These are phyloP conservation scores for Eulacestoma nigropectus DNA, from an alignment of 2,113 vertebrate species.

Conservation along the genomic window DNA sequence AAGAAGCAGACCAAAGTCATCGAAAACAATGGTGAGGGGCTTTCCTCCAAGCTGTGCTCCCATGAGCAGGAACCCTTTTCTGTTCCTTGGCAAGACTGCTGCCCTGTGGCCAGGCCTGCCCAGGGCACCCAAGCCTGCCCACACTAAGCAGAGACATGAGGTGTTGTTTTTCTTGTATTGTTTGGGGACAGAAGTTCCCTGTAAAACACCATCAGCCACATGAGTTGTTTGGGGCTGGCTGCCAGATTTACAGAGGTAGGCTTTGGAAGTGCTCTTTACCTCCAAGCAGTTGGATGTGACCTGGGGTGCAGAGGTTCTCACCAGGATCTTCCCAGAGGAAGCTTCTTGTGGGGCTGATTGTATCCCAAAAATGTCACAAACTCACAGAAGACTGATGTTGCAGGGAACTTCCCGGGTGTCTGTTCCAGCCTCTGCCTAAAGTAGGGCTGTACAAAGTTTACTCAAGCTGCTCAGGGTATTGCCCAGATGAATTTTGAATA, in stretches of 20 bases:
- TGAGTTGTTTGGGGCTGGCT: neutral
- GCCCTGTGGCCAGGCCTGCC: neutral
- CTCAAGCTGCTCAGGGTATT: neutral
- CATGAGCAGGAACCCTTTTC: neutral
- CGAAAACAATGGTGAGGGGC: conserved; percentile 82
- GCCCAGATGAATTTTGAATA: neutral
- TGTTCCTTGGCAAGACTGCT: neutral
- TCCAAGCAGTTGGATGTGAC: neutral
- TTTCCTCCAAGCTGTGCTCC: neutral
- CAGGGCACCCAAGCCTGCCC: neutral
- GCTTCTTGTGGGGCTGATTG: neutral
- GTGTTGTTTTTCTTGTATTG: neutral
- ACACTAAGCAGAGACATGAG: neutral
- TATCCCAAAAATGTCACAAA: neutral
- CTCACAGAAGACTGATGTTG: neutral
- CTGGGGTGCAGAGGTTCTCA: neutral
- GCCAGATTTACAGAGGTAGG: neutral
- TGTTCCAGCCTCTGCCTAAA: neutral
- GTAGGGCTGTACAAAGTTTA: neutral
- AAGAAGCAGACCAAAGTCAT: conserved; percentile 81
- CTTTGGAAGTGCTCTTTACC: neutral
- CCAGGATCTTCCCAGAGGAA: neutral
- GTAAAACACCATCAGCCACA: neutral
- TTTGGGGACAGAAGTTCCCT: neutral
- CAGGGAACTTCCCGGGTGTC: neutral